phyloP scores from a whole-genome alignment of 1,140 invertebrate species.

The Tetraneura akinire region DNA sequence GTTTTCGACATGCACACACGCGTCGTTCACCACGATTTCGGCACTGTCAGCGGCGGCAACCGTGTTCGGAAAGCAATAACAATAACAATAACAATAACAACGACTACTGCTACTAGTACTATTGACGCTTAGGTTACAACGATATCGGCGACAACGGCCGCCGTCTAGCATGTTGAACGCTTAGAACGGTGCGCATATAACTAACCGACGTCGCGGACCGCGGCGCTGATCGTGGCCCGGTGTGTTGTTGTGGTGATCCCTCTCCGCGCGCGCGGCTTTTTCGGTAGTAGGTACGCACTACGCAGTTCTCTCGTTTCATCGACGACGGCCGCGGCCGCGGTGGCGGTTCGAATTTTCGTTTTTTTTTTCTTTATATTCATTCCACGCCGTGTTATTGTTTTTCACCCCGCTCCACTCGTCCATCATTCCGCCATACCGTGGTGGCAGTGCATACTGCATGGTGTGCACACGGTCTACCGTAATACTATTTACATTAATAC shows the following conservation, averaged over 20 bases:
- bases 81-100: neutral
- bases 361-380: neutral
- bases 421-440: neutral
- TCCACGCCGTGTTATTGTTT: conserved; percentile 34
- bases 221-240: neutral
- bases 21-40: neutral
- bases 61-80: neutral
- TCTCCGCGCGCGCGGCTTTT: conserved; percentile 41
- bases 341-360: neutral
- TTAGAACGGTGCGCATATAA: neutral
- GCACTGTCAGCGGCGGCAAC: neutral
- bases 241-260: conserved; percentile 24
- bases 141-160: conserved; percentile 13
- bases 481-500: conserved; percentile 8
- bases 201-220: conserved; percentile 4
- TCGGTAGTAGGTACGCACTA: conserved; percentile 40
- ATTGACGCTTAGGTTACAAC: too few species aligned
- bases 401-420: neutral
- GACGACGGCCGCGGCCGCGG: neutral
- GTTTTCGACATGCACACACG: neutral
- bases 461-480: conserved; percentile 33
- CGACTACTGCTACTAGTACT: neutral
- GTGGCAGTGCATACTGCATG: conserved; percentile 48
- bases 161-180: conserved; percentile 40
- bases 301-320: neutral